Percentiles rank a stretch among this genome's conserved stretches.
These are phyloP conservation scores for Physocephala rufipes DNA, from an alignment of 2,888 invertebrate species.

Conservation along the genomic window DNA sequence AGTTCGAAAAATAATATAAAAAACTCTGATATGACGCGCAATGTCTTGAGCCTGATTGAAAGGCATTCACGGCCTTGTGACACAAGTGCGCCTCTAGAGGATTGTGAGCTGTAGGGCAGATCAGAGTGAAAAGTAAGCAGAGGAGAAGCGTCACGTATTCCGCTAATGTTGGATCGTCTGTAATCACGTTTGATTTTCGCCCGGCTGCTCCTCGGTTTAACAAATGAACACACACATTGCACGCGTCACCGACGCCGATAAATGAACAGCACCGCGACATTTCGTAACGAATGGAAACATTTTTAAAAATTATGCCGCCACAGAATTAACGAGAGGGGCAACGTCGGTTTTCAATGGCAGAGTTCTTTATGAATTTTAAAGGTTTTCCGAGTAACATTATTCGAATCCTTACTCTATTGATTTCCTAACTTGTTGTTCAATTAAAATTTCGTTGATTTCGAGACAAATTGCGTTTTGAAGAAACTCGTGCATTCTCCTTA, in stretches of 20 bases:
- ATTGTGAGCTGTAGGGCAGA: background rate
- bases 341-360: background rate
- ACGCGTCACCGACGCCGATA: background rate
- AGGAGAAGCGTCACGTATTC: no score
- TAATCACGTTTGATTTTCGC: slow-evolving; percentile 30
- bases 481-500: no score
- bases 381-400: no score
- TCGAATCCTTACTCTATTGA: no score
- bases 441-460: no score
- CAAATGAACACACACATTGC: background rate
- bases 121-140: no score
- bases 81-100: background rate
- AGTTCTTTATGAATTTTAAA: no score
- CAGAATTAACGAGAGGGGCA: background rate
- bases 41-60: slow-evolving; percentile 33
- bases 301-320: background rate
- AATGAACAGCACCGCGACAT: background rate
- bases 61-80: slow-evolving; percentile 5
- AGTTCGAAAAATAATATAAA: slow-evolving; percentile 4
- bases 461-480: no score
- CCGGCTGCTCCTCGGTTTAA: no score
- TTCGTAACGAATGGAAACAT: background rate
- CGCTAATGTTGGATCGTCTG: slow-evolving; percentile 16
- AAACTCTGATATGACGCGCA: slow-evolving; percentile 30
- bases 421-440: no score